Conservation (phyloP, 2,888 invertebrate genomes). For the Drosophila longiperda region DNA sequence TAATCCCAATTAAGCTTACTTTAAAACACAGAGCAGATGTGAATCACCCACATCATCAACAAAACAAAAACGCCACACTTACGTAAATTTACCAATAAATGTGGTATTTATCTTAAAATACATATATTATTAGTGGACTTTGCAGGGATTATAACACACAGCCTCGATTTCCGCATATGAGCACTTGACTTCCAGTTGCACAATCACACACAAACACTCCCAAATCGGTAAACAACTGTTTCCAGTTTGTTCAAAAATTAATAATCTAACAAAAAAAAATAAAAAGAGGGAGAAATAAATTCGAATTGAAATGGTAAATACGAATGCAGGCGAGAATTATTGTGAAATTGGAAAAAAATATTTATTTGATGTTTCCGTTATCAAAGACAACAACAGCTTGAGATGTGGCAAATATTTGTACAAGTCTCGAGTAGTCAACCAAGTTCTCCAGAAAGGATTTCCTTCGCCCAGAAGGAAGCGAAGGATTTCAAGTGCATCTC, state of each 20-base stretch:
- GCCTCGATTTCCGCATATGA: constrained; percentile 13
- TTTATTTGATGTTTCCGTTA: constrained; percentile 77
- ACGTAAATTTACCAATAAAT: background rate
- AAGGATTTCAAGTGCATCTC: constrained; percentile 33
- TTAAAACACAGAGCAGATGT: constrained; percentile 56
- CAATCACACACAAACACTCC: constrained; percentile 13
- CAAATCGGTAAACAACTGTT: constrained; percentile 30
- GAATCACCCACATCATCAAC: constrained; percentile 18
- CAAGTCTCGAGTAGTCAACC: constrained; percentile 59
- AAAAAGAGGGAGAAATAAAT: constrained; percentile 17
- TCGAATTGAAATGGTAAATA: constrained; percentile 33
- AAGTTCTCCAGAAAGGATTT: background rate
- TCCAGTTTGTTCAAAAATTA: constrained; percentile 26
- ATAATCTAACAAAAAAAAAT: constrained; percentile 18
- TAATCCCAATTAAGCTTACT: constrained; percentile 71
- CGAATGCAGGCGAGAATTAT: constrained; percentile 16
- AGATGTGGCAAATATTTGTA: constrained; percentile 49
- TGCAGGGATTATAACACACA: constrained; percentile 18
- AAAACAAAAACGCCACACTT: background rate
- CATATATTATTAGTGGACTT: constrained; percentile 11
- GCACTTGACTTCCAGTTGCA: constrained; percentile 42
- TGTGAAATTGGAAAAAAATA: constrained; percentile 63
- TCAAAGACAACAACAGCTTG: constrained; percentile 26
- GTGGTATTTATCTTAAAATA: background rate
- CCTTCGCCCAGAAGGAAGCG: constrained; percentile 9